phyloP scores from a whole-genome alignment of 1,140 invertebrate genomes.

The Heterodera carotae region DNA sequence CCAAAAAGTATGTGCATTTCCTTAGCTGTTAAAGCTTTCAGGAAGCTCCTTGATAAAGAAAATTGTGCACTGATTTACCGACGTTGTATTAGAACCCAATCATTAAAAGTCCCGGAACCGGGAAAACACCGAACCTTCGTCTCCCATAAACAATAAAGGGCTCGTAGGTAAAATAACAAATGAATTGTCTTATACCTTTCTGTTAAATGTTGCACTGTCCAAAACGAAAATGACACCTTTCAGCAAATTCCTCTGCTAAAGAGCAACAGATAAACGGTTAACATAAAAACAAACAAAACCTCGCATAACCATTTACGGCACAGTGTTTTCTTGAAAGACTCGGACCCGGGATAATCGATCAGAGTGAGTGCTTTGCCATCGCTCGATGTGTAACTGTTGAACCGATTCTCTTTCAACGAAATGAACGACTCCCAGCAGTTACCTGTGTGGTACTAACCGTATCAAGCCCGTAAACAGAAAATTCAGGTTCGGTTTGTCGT shows the following conservation, averaged over 20 bases:
- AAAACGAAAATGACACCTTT: slow-evolving; percentile 51
- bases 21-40: too few species aligned
- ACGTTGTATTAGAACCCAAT: too few species aligned
- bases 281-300: slow-evolving; percentile 20
- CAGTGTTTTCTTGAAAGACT: slow-evolving; percentile 38
- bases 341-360: slow-evolving; percentile 53
- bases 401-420: slow-evolving; percentile 48
- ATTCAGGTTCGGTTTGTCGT: too few species aligned
- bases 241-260: slow-evolving; percentile 35
- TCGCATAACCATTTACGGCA: slow-evolving; percentile 45
- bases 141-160: background rate
- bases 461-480: too few species aligned
- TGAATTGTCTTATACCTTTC: slow-evolving; percentile 28
- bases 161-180: background rate
- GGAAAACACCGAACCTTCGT: too few species aligned
- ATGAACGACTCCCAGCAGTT: slow-evolving; percentile 39
- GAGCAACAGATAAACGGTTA: slow-evolving; percentile 1
- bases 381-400: slow-evolving; percentile 13
- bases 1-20: too few species aligned
- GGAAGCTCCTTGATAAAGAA: too few species aligned
- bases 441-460: too few species aligned
- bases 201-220: slow-evolving; percentile 50
- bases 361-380: slow-evolving; percentile 27
- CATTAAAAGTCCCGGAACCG: too few species aligned
- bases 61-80: too few species aligned